These are phyloP conservation scores for Ariolimax columbianus DNA, from an alignment of 2,888 invertebrate species.

Conservation along the genomic window DNA sequence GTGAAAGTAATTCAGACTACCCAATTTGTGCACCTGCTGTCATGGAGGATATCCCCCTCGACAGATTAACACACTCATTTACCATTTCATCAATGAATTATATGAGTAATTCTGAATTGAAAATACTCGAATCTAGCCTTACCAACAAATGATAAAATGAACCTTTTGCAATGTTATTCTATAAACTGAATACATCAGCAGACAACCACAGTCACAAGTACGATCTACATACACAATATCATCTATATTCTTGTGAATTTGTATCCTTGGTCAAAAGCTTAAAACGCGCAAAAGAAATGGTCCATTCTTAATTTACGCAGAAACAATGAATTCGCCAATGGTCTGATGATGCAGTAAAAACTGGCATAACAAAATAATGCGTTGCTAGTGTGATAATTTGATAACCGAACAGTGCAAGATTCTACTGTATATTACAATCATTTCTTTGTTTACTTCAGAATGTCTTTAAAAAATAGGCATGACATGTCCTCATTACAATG, in stretches of 20 bases:
- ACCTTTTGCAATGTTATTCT: no score
- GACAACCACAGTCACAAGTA: not conserved
- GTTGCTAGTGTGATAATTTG: not conserved
- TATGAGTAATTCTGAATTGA: no score
- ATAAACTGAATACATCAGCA: no score
- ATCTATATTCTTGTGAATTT: not conserved
- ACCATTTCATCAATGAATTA: no score
- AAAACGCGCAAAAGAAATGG: not conserved
- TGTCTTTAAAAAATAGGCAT: conserved; percentile 2
- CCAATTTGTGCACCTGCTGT: no score
- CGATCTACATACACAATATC: conserved; percentile 6
- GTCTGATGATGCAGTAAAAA: conserved; percentile 1
- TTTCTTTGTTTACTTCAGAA: not conserved
- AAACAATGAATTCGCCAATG: not conserved
- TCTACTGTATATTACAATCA: not conserved
- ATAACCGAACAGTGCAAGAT: not conserved
- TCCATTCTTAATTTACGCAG: not conserved
- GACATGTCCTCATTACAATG: conserved; percentile 5
- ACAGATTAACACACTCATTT: no score
- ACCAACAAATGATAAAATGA: no score
- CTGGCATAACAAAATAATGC: not conserved
- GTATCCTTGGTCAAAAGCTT: not conserved
- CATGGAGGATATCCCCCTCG: no score
- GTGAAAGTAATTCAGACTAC: no score
- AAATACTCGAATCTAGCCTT: no score